Evolutionary conservation across 2,888 invertebrate species (phyloP).

Genomic region (Romanomermis culicivorax): DNA sequence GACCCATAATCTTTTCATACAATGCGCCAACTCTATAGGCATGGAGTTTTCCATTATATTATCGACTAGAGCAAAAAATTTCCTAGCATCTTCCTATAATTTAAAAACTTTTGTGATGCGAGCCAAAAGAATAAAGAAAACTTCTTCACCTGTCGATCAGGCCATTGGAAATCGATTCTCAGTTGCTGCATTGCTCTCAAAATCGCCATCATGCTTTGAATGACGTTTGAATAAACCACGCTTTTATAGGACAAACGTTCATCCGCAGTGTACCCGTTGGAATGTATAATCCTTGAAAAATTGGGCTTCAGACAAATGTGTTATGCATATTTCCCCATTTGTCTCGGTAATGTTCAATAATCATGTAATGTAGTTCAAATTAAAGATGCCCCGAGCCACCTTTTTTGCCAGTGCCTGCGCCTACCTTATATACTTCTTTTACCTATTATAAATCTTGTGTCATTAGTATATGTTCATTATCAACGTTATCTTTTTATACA

Average conservation of each 20-base stretch:
- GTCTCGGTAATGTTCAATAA: conserved; percentile 22
- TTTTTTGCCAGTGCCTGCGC: too few relatives aligned
- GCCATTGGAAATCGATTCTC: conserved; percentile 58
- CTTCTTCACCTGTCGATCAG: conserved; percentile 44
- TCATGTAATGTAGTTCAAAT: conserved; percentile 7
- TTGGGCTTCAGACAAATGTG: neutral
- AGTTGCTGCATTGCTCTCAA: conserved; percentile 69
- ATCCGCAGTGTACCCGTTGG: conserved; percentile 61
- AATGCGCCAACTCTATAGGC: conserved; percentile 51
- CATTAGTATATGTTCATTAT: too few relatives aligned
- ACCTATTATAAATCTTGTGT: too few relatives aligned
- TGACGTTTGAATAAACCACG: conserved; percentile 67
- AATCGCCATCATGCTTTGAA: conserved; percentile 65
- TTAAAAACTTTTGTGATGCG: too few relatives aligned
- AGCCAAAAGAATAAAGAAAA: neutral
- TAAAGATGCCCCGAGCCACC: neutral
- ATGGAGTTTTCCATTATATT: conserved; percentile 64
- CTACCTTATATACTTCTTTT: too few relatives aligned
- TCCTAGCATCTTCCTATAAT: conserved; percentile 55
- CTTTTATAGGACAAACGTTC: conserved; percentile 68
- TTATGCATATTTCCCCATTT: neutral
- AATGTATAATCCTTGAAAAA: conserved; percentile 49
- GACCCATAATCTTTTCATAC: conserved; percentile 69
- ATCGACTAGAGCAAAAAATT: conserved; percentile 62
- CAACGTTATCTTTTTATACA: too few relatives aligned